Percentiles rank a stretch among this genome's conserved stretches.
Evolutionary conservation across 1,140 invertebrate genomes (phyloP).

Genomic region (Zelostemma sp.): DNA sequence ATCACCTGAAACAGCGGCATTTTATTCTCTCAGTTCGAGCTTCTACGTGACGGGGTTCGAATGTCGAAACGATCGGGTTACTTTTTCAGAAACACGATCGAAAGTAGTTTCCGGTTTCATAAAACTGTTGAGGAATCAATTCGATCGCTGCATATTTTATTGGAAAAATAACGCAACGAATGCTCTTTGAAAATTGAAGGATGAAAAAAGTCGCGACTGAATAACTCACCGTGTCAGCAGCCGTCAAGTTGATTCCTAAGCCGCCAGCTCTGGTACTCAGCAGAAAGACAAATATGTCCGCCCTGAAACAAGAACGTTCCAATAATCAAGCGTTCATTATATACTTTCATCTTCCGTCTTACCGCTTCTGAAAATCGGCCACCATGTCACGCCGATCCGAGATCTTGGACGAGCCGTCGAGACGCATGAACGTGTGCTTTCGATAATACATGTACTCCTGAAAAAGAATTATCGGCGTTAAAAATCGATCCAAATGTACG

Average conservation of each 20-base stretch:
- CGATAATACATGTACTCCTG: constrained; percentile 95
- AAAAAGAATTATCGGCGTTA: constrained; percentile 41
- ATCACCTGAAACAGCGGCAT: constrained; percentile 80
- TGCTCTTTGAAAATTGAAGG: constrained; percentile 1
- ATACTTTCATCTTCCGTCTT: constrained; percentile 42
- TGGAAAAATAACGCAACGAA: no score
- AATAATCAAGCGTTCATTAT: no score
- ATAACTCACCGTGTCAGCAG: constrained; percentile 94
- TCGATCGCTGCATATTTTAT: not conserved
- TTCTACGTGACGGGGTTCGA: constrained; percentile 13
- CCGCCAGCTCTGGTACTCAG: constrained; percentile 97
- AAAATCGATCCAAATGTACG: constrained; percentile 1
- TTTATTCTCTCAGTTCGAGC: constrained; percentile 18
- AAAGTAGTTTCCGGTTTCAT: constrained; percentile 18
- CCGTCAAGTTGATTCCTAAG: constrained; percentile 97
- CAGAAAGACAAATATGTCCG: constrained; percentile 96
- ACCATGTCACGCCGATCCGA: constrained; percentile 93
- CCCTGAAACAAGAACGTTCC: constrained; percentile 70
- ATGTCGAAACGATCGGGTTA: constrained; percentile 27
- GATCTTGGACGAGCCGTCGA: constrained; percentile 94
- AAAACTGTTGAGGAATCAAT: not conserved
- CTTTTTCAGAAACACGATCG: constrained; percentile 8
- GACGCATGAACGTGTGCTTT: constrained; percentile 91
- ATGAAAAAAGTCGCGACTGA: not conserved
- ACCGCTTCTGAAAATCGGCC: constrained; percentile 88